phyloP scores from a whole-genome alignment of 2,113 vertebrate genomes.

The Phyllopteryx taeniolatus region DNA sequence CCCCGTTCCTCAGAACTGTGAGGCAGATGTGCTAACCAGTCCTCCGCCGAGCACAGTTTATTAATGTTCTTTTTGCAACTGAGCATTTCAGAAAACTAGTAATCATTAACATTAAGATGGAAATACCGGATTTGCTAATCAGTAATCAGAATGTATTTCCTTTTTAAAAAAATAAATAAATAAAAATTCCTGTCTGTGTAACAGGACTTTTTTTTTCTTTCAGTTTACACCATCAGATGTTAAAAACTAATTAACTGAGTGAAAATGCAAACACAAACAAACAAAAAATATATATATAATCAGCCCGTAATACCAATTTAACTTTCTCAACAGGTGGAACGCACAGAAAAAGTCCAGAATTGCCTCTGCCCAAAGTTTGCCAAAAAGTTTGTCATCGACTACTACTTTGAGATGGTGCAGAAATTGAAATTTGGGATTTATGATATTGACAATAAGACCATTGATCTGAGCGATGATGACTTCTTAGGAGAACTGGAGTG shows the following conservation, averaged over 20 bases:
- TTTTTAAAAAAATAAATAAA: no score
- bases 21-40: no score
- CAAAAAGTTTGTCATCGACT: constrained; percentile 90
- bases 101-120: constrained; percentile 19
- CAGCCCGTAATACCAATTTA: background rate
- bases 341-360: constrained; percentile 92
- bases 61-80: background rate
- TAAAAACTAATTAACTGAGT: background rate
- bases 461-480: constrained; percentile 89
- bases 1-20: no score
- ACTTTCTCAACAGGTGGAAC: constrained; percentile 53
- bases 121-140: constrained; percentile 1
- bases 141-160: background rate
- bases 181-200: background rate
- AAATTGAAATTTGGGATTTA: constrained; percentile 91
- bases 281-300: background rate
- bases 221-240: background rate
- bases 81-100: background rate
- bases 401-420: constrained; percentile 96
- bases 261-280: background rate
- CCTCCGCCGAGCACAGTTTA: no score
- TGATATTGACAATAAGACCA: constrained; percentile 93
- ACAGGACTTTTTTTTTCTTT: background rate
- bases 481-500: constrained; percentile 94
- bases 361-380: constrained; percentile 86